A percentile compares a stretch with the other conserved stretches of the same genome.
These are phyloP conservation scores for Papilio dardanus DNA, from an alignment of 1,140 invertebrate genomes.

Conservation along the genomic window DNA sequence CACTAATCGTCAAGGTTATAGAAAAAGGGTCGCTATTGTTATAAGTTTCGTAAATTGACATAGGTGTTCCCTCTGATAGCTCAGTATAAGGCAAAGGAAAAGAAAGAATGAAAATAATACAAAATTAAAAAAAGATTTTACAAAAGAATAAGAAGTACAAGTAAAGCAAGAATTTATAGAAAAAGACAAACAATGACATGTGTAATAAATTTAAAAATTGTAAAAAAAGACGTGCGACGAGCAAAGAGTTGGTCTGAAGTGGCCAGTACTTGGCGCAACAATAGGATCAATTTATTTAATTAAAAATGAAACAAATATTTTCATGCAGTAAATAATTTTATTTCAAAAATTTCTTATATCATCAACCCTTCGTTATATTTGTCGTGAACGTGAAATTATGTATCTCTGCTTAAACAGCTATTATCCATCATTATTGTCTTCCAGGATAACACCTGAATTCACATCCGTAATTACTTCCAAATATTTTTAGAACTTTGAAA, in stretches of 20 bases:
- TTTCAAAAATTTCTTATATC: constrained; percentile 78
- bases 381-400: constrained; percentile 74
- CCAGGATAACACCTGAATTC: constrained; percentile 74
- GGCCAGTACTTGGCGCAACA: too few relatives aligned
- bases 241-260: too few relatives aligned
- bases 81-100: too few relatives aligned
- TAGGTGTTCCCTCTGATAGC: too few relatives aligned
- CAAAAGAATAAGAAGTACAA: too few relatives aligned
- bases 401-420: constrained; percentile 77
- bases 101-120: too few relatives aligned
- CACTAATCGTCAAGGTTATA: not conserved
- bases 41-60: not conserved
- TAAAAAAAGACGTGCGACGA: too few relatives aligned
- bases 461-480: constrained; percentile 47
- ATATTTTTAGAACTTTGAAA: constrained; percentile 39
- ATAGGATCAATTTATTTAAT: too few relatives aligned
- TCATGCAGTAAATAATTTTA: constrained; percentile 75
- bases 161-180: too few relatives aligned
- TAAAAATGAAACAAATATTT: constrained; percentile 1
- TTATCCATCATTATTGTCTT: constrained; percentile 81
- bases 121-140: too few relatives aligned
- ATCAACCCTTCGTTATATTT: constrained; percentile 69
- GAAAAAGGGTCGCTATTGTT: not conserved
- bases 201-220: too few relatives aligned
- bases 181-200: too few relatives aligned